These are phyloP conservation scores for Laterallus jamaicensis DNA, from an alignment of 2,113 vertebrate genomes.

Conservation along the genomic window DNA sequence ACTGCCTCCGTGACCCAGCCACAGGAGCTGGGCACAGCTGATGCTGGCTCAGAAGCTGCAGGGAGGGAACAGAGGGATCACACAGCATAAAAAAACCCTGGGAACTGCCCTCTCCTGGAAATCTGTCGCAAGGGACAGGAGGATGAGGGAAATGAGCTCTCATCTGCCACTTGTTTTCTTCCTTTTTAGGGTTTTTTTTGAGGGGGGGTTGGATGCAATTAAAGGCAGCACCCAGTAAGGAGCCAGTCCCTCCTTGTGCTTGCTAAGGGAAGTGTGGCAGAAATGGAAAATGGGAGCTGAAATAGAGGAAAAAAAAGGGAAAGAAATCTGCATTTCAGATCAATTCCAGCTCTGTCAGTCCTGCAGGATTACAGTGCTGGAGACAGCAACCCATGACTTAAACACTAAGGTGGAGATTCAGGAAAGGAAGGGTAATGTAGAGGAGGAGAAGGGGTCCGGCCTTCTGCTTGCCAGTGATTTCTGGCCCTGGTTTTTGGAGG, in stretches of 20 bases:
- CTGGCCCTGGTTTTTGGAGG: neutral
- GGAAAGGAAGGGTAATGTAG: neutral
- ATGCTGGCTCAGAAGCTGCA: neutral
- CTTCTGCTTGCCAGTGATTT: neutral
- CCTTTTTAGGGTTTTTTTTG: neutral
- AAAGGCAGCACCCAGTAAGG: constrained; percentile 7
- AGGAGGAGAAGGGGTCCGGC: neutral
- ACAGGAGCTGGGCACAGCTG: neutral
- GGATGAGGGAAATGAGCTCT: neutral
- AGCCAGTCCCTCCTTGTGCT: neutral
- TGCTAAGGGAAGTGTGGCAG: constrained; percentile 25
- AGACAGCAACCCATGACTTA: neutral
- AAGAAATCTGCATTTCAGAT: constrained; percentile 35
- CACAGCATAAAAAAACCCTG: neutral
- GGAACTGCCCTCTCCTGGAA: constrained; percentile 37
- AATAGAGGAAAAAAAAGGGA: neutral
- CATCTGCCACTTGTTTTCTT: neutral
- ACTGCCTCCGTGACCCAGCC: fast-evolving
- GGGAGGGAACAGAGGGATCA: neutral
- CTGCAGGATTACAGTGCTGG: neutral
- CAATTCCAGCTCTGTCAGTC: neutral
- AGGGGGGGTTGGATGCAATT: neutral
- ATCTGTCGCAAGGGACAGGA: neutral
- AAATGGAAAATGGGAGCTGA: neutral
- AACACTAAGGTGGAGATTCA: neutral